These are phyloP conservation scores for human DNA, from an alignment of 2,113 vertebrate genomes.

Conservation along the genomic window DNA sequence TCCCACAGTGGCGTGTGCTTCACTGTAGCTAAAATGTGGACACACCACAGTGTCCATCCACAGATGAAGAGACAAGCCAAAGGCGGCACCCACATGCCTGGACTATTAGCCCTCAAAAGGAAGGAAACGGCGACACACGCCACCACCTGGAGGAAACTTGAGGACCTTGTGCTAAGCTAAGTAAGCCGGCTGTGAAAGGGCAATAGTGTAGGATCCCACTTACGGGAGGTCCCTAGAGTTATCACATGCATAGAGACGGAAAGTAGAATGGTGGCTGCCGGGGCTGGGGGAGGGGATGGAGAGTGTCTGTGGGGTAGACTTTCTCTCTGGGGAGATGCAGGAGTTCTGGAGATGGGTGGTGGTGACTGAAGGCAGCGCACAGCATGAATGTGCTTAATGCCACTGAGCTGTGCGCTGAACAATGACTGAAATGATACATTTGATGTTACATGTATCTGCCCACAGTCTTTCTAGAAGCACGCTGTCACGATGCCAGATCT, in stretches of 20 bases:
- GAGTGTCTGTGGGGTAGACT: accelerated
- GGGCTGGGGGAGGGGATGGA: neutral
- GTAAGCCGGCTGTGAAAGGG: accelerated
- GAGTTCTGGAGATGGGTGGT: accelerated
- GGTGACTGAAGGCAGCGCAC: accelerated
- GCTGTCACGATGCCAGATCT: accelerated
- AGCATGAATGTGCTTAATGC: accelerated
- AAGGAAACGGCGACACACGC: accelerated
- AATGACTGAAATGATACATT: no score
- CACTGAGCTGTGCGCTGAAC: neutral
- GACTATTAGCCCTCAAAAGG: neutral
- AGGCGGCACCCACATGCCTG: no score
- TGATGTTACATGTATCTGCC: neutral
- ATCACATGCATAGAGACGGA: neutral
- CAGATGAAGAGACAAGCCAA: accelerated
- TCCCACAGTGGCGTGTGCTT: accelerated
- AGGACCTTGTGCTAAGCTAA: accelerated
- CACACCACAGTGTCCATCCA: accelerated
- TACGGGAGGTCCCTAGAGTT: accelerated
- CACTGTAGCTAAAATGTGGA: accelerated
- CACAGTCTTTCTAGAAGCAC: neutral
- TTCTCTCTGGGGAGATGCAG: accelerated
- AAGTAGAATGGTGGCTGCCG: accelerated
- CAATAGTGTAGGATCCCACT: accelerated
- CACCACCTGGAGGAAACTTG: accelerated